phyloP scores from a whole-genome alignment of 2,113 vertebrate species.

The Tyto alba region DNA sequence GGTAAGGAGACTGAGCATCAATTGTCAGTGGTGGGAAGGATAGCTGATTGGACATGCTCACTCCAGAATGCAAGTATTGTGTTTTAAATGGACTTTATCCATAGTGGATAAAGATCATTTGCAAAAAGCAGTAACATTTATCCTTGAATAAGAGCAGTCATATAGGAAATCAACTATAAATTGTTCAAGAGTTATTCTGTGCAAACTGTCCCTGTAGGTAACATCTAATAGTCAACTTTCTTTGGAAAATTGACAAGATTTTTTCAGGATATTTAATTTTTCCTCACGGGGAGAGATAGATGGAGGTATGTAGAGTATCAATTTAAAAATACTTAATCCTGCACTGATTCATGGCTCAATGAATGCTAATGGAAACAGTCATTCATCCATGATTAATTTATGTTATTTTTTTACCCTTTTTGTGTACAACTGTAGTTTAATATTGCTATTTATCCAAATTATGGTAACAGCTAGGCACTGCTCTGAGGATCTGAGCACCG shows the following conservation, averaged over 20 bases:
- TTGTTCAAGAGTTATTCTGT: background rate
- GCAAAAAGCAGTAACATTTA: background rate
- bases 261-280: background rate
- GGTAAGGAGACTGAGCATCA: background rate
- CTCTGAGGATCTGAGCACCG: background rate
- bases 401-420: background rate
- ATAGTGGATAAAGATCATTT: background rate
- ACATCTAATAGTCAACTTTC: background rate
- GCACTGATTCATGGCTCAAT: background rate
- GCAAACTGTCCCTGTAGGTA: background rate
- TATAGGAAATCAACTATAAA: background rate
- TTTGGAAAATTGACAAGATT: background rate
- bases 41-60: background rate
- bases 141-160: background rate
- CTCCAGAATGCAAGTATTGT: background rate
- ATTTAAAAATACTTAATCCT: background rate
- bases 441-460: background rate
- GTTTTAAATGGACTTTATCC: background rate
- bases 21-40: background rate
- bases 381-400: background rate
- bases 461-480: background rate
- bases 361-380: background rate
- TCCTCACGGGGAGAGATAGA: background rate
- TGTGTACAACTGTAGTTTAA: background rate
- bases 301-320: background rate